phyloP scores from a whole-genome alignment of 2,888 invertebrate genomes.

The Volucella inflata region DNA sequence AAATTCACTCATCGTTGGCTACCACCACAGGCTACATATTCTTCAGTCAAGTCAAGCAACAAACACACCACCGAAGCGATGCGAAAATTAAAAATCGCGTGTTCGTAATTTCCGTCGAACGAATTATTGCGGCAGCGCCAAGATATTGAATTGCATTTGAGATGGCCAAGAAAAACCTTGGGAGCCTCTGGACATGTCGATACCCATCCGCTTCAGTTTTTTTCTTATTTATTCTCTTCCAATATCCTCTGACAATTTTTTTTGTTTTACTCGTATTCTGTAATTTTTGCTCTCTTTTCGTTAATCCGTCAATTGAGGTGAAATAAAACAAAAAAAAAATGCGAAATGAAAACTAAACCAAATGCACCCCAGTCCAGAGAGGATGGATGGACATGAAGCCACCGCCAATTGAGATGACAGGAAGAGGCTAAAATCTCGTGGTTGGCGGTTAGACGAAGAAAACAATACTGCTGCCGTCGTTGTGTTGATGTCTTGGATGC shows the following conservation, averaged over 20 bases:
- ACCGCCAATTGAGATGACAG: conserved; percentile 76
- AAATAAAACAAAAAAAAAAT: conserved; percentile 49
- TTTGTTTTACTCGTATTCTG: conserved; percentile 26
- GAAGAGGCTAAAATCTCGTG: conserved; percentile 76
- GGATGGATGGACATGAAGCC: conserved; percentile 66
- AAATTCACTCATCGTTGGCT: conserved; percentile 73
- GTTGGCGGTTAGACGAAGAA: conserved; percentile 74
- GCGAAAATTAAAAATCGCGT: conserved; percentile 82
- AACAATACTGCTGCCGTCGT: conserved; percentile 41
- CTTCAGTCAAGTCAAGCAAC: conserved; percentile 4
- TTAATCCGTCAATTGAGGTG: conserved; percentile 73
- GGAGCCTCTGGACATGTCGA: conserved; percentile 75
- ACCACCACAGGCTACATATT: conserved; percentile 64
- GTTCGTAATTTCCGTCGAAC: conserved; percentile 81
- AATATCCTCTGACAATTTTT: conserved; percentile 36
- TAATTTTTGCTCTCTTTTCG: conserved; percentile 66
- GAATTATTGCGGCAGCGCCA: conserved; percentile 75
- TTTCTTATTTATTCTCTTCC: conserved; percentile 11
- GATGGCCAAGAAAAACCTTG: conserved; percentile 65
- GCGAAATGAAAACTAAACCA: conserved; percentile 49
- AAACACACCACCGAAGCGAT: conserved; percentile 62
- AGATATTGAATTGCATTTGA: conserved; percentile 73
- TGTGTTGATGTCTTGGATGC: conserved; percentile 16
- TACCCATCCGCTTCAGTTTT: conserved; percentile 57
- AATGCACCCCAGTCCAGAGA: conserved; percentile 48